A percentile compares a stretch with the other conserved stretches of the same genome.
Conservation (phyloP, 2,797 vertebrate genomes). For the Gymnopithys bicolor region DNA sequence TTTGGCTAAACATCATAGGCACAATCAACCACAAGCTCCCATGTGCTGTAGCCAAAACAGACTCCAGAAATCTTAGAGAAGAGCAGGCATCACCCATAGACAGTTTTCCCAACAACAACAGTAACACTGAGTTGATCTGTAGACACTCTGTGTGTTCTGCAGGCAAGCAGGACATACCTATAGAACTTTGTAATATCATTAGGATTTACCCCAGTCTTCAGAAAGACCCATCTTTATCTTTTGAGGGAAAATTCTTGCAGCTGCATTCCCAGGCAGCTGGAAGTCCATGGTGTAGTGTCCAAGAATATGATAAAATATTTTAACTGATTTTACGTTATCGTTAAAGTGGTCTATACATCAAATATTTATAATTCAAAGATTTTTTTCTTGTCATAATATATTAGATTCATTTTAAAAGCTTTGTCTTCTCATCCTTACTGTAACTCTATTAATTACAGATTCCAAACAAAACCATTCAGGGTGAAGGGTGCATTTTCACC, state of each 20-base stretch:
- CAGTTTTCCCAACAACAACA: neutral
- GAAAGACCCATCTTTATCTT: neutral
- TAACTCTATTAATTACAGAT: constrained; percentile 17
- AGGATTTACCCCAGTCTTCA: neutral
- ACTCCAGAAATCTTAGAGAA: neutral
- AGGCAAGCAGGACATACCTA: neutral
- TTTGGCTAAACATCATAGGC: neutral
- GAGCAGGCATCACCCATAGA: neutral
- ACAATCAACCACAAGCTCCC: neutral
- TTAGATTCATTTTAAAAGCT: constrained; percentile 5
- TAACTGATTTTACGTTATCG: neutral
- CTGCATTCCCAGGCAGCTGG: neutral
- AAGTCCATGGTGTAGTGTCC: neutral
- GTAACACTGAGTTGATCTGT: neutral
- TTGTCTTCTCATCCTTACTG: constrained; percentile 9
- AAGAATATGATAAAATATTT: neutral
- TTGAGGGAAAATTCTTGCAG: neutral
- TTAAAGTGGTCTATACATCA: neutral
- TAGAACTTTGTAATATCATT: neutral
- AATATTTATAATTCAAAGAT: constrained; percentile 36
- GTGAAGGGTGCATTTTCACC: neutral
- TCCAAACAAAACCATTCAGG: constrained; percentile 51
- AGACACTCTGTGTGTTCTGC: neutral
- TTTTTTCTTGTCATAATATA: constrained; percentile 14
- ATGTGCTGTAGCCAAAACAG: neutral